Conservation (phyloP, 2,797 vertebrate genomes). For the Morelia viridis region DNA sequence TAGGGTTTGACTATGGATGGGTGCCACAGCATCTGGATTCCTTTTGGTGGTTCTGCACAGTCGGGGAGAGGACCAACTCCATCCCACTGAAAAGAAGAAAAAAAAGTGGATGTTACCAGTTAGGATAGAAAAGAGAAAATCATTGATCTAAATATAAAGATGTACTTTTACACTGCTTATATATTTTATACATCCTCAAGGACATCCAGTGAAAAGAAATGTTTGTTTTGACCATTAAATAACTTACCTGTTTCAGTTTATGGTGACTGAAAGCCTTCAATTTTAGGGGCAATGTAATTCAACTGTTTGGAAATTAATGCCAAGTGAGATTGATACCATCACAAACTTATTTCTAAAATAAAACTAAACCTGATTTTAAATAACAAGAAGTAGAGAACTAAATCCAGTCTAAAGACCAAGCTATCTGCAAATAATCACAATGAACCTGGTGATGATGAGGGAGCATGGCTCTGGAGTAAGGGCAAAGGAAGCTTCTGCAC, state of each 20-base stretch:
- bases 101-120: conserved; percentile 60
- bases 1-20: conserved; percentile 99
- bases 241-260: neutral
- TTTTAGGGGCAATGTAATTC: neutral
- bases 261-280: conserved; percentile 15
- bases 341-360: neutral
- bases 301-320: conserved; percentile 30
- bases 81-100: conserved; percentile 86
- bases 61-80: conserved; percentile 96
- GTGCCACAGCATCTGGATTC: conserved; percentile 99
- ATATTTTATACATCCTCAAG: neutral
- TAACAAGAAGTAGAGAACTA: neutral
- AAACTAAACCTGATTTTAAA: neutral
- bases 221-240: neutral
- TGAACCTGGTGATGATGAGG: neutral
- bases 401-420: neutral
- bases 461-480: neutral
- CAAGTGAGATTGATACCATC: neutral
- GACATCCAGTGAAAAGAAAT: neutral
- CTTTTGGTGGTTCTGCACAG: conserved; percentile 93
- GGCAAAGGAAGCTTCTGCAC: neutral
- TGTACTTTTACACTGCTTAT: neutral
- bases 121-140: neutral
- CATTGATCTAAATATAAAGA: neutral
- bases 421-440: neutral